Evolutionary conservation across 92 coral and sea anemone genomes (phyloP), one percentile per base, ranked within the genome.

Genomic region (Siderastrea siderea): DNA sequence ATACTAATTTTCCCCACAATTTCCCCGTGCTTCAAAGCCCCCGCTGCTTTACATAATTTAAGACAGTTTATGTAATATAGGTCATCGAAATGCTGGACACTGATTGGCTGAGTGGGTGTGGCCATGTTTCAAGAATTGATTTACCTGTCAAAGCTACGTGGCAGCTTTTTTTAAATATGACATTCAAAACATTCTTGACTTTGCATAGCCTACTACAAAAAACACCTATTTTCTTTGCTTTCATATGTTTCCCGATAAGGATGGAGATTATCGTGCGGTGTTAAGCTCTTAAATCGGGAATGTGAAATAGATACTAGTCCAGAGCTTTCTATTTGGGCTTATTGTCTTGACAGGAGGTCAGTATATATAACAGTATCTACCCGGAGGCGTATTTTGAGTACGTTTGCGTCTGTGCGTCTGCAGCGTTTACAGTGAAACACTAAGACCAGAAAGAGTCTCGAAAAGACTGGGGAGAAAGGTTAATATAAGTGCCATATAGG

Each of bases 341-440:
- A 7, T 58, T 59, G 58, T 50, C 61, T 51, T 47, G 81, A 58
- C 81, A 51, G 67, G 81, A 77, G 81, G 81, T 58, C 81, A 77
- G 38, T 26, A 64, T 57, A 77, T 57, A 77, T 57, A 77, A 57
- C 66, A 61, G 66, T 61, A 61, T 61, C 14, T 61, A 13, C 66
- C 66, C 38, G 66, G 19, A n/a, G 19, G 16, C 5, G 14, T 58
- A 58, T 15, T 26, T 26, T 26, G 38, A 26, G 38, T 26, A 26
- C 38, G 38, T 26, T 26, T 26, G 38, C 0, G 38, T 0, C 38
- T 26, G 38, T 26, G 38, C 38, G 38, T 61, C 19, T 3, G 66
- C 26, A 61, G 66, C 14, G 38, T 26, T 26, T 26, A 26, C 38
- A 26, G 38, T 26, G 38, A 26, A 26, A 26, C 38, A 26, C 38